Evolutionary conservation across 2,888 invertebrate genomes (phyloP), one percentile per base, ranked within the genome.

Genomic region (Notodonta dromedarius): DNA sequence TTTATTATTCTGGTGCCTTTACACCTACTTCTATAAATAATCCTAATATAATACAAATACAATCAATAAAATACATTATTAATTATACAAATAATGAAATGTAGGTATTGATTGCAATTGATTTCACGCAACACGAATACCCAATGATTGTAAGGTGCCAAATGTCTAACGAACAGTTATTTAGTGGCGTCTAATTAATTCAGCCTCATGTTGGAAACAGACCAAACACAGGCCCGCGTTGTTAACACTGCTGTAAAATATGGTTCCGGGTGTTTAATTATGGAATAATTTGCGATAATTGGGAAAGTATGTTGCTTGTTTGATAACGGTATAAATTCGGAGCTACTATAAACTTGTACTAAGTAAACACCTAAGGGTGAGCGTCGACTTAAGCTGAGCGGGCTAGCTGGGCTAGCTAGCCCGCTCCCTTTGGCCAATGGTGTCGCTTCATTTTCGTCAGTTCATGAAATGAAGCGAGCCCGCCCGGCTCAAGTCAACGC

Each of bases 131-230:
- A 12, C 35, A 35, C 35, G 13, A 63, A 61, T 59, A 63, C 59
- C 66, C 60, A 57, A 62, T 59, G 65, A 67, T 66, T 64, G 73
- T 61, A 69, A 69, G 56, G 69, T 72, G 67, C 63, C 56, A 75
- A 61, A 59, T 66, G 63, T 70, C 69, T 80, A 82, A 78, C 70
- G 59, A 70, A 63, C 58, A 62, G 62, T 67, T 67, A 67, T 63
- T 76, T 74, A 79, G 56, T 65, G 63, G 59, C 66, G 48, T 70
- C 76, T 82, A 82, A 83, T 79, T 71, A 73, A 70, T 75, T 66
- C 65, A 72, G 69, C 82, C 82, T 78, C 68, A 60, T 69, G 61
- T 66, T 63, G 61, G 44, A 60, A 60, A 60, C 55, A 48, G 51
- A 52, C 51, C 40, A 66, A 67, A 62, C 67, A 65, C 63, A 24